Evolutionary conservation across 2,797 vertebrate genomes (phyloP).

Genomic region (Leptoclinus maculatus): DNA sequence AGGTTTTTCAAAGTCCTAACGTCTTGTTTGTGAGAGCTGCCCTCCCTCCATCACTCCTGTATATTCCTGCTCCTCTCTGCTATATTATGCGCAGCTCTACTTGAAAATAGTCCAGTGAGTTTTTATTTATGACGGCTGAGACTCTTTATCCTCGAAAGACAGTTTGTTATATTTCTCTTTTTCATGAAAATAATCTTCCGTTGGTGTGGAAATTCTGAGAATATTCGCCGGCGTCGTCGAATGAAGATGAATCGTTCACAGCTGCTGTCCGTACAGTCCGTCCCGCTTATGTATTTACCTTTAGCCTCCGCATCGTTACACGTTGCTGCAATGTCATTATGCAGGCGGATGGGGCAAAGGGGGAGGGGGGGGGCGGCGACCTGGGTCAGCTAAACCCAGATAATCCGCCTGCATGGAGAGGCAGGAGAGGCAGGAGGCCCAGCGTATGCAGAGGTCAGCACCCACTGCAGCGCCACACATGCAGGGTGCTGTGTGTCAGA

Average conservation of each 20-base stretch:
- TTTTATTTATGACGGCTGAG: conserved; percentile 52
- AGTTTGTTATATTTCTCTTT: conserved; percentile 14
- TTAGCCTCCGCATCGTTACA: conserved; percentile 7
- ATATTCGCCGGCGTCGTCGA: neutral
- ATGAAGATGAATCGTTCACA: neutral
- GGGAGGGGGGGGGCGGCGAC: conserved; percentile 30
- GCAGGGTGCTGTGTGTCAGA: conserved; percentile 31
- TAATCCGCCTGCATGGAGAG: conserved; percentile 67
- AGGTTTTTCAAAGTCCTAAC: conserved; percentile 53
- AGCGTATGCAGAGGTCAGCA: conserved; percentile 68
- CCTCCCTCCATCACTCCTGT: neutral
- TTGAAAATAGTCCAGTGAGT: conserved; percentile 41
- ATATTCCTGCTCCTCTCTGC: conserved; percentile 10
- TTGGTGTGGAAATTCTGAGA: neutral
- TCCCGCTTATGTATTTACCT: neutral
- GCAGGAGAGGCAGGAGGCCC: conserved; percentile 18
- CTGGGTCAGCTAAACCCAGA: conserved; percentile 61
- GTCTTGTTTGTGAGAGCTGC: conserved; percentile 18
- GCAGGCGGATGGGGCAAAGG: conserved; percentile 38
- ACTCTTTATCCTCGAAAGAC: conserved; percentile 43
- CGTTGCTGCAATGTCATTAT: conserved; percentile 58
- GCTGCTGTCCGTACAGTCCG: neutral
- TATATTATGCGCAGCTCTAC: conserved; percentile 28
- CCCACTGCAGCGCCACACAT: conserved; percentile 34
- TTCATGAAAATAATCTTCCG: conserved; percentile 10